phyloP scores from a whole-genome alignment of 2,888 invertebrate genomes.

The Oligia strigilis region DNA sequence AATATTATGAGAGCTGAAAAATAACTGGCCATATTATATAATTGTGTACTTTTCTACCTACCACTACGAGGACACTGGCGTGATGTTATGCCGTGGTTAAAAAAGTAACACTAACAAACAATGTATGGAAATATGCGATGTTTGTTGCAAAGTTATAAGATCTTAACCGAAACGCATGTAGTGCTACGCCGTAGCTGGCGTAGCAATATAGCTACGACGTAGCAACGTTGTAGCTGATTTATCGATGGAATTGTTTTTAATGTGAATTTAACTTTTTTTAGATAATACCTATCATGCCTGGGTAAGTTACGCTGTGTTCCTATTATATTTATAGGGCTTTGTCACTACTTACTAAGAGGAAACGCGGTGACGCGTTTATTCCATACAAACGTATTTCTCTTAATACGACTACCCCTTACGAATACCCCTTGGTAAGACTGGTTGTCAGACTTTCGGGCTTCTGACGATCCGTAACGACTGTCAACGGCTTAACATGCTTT shows the following conservation, averaged over 20 bases:
- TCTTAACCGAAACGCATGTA: neutral
- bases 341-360: neutral
- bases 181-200: slow-evolving; percentile 41
- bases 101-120: neutral
- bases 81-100: neutral
- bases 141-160: neutral
- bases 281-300: neutral
- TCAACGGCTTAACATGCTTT: too few species aligned
- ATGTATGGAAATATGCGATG: neutral
- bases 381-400: neutral
- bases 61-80: too few species aligned
- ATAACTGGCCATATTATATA: too few species aligned
- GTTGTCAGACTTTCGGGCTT: too few species aligned
- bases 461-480: too few species aligned
- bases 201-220: slow-evolving; percentile 22
- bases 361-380: neutral
- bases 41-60: neutral
- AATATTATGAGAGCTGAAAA: neutral
- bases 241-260: neutral
- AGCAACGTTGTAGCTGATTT: neutral
- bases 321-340: neutral
- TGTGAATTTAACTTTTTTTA: neutral
- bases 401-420: too few species aligned
- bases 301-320: neutral
- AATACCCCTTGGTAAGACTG: too few species aligned